Percentiles rank a stretch among this genome's conserved stretches.
Conservation (phyloP, 1,140 invertebrate genomes). For the Caenorhabditis briggsae region DNA sequence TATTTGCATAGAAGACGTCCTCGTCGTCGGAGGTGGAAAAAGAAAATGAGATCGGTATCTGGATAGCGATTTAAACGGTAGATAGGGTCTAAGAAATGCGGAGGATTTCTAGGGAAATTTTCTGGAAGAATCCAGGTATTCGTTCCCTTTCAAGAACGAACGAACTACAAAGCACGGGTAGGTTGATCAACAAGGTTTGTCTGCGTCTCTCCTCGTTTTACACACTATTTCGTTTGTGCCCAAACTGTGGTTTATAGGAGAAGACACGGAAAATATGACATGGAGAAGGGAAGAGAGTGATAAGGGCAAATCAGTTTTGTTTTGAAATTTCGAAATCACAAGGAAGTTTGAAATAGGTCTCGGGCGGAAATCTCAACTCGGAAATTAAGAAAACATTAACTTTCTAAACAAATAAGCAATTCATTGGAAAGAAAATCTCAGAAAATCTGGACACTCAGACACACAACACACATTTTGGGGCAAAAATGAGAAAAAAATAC, state of each 20-base stretch:
- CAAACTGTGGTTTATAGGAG: conserved; percentile 24
- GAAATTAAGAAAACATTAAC: too few relatives aligned
- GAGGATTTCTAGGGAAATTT: too few relatives aligned
- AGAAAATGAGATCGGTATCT: neutral
- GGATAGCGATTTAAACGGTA: neutral
- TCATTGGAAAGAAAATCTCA: too few relatives aligned
- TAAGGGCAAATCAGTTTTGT: neutral
- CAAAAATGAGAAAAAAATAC: too few relatives aligned
- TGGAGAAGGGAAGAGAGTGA: too few relatives aligned
- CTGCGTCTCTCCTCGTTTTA: neutral
- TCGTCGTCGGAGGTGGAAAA: neutral
- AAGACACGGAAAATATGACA: neutral
- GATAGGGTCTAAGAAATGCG: neutral
- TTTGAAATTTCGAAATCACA: too few relatives aligned
- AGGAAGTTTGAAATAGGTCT: too few relatives aligned
- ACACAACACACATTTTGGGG: too few relatives aligned
- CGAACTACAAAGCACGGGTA: conserved; percentile 43
- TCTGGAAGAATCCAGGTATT: neutral
- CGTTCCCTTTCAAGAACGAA: neutral
- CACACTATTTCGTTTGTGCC: neutral
- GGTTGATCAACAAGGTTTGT: neutral
- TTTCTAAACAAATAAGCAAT: too few relatives aligned
- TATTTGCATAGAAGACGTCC: neutral
- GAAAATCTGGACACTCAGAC: too few relatives aligned
- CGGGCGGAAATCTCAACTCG: too few relatives aligned